Evolutionary conservation across 2,113 vertebrate species (phyloP).

Genomic region (Salvelinus alpinus): DNA sequence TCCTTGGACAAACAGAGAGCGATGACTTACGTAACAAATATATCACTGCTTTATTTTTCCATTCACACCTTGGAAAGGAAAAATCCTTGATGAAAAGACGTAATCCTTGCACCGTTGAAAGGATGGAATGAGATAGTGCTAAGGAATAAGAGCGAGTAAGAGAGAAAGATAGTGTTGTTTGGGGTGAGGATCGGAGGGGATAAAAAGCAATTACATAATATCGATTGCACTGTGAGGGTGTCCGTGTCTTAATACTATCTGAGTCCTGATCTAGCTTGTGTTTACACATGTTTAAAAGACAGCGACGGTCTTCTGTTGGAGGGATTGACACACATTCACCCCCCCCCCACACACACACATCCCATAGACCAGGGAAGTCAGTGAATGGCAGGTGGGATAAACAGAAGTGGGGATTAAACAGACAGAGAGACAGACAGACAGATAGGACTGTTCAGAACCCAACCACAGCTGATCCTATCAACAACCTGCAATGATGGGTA

Average conservation of each 20-base stretch:
- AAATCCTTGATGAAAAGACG: slow-evolving; percentile 58
- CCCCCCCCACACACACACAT: slow-evolving; percentile 21
- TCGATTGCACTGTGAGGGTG: slow-evolving; percentile 73
- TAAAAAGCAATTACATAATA: slow-evolving; percentile 76
- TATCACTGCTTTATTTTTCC: slow-evolving; percentile 42
- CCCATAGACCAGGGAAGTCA: slow-evolving; percentile 3
- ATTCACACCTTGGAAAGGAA: slow-evolving; percentile 20
- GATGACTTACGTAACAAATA: slow-evolving; percentile 36
- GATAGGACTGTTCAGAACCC: slow-evolving; percentile 59
- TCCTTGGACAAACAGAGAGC: background rate
- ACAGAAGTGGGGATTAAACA: slow-evolving; percentile 25
- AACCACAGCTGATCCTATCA: slow-evolving; percentile 65
- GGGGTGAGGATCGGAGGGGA: slow-evolving; percentile 68
- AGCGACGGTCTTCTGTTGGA: slow-evolving; percentile 65
- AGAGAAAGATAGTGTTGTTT: slow-evolving; percentile 41
- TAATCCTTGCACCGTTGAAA: slow-evolving; percentile 52
- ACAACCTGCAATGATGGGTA: slow-evolving; percentile 61
- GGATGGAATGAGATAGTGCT: slow-evolving; percentile 36
- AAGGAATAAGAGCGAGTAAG: slow-evolving; percentile 24
- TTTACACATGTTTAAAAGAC: slow-evolving; percentile 69
- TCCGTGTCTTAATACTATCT: slow-evolving; percentile 75
- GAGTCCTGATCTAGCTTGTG: slow-evolving; percentile 68
- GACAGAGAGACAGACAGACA: slow-evolving; percentile 48
- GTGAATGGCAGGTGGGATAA: slow-evolving; percentile 40
- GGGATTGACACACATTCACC: slow-evolving; percentile 58